Evolutionary conservation across 2,888 invertebrate species (phyloP), one percentile per base, ranked within the genome.

Genomic region (Melanophora roralis): DNA sequence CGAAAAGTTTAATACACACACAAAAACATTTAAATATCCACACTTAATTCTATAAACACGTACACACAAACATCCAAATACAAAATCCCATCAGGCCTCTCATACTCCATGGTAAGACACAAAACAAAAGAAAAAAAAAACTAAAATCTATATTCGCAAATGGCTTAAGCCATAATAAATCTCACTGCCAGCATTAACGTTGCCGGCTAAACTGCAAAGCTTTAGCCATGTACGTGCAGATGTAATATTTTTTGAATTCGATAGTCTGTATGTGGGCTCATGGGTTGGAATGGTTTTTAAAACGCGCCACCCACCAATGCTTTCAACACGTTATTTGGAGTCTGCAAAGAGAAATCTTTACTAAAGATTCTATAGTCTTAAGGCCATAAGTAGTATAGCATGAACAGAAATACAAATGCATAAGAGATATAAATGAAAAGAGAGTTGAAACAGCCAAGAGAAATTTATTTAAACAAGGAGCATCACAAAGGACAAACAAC

Each of bases 91-190:
- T 64, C 11, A 47, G 43, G 47, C 19, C 64, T 36, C 34, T 51
- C 60, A 45, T n/a, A 55, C 34, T 14, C 21, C 62, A 51, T 11
- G 51, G 55, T 60, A 76, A 65, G 62, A 76, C 55, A 67, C 53
- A 51, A 53, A 40, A 36, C 38, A n/a, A n/a, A n/a, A 27, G 27
- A 27, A 27, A 27, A 5, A 6, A 27, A 27, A 71, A 68, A 60
- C 62, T 68, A 73, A 27, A 82, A 74, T 83, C 73, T 68, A 68
- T 81, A 78, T 81, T 82, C 67, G 67, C 74, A 77, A 82, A 82
- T 83, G 82, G 73, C 79, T 80, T 80, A 80, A 80, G 76, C 80
- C 45, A 80, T 80, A 80, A 80, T 80, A 80, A 80, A 80, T 80
- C 80, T 76, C 72, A 73, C 80, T 76, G 80, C 80, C 67, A 60